Percentiles rank a stretch among this genome's conserved stretches.
phyloP scores from a whole-genome alignment of 1,140 invertebrate species.

The Saccostrea echinata region DNA sequence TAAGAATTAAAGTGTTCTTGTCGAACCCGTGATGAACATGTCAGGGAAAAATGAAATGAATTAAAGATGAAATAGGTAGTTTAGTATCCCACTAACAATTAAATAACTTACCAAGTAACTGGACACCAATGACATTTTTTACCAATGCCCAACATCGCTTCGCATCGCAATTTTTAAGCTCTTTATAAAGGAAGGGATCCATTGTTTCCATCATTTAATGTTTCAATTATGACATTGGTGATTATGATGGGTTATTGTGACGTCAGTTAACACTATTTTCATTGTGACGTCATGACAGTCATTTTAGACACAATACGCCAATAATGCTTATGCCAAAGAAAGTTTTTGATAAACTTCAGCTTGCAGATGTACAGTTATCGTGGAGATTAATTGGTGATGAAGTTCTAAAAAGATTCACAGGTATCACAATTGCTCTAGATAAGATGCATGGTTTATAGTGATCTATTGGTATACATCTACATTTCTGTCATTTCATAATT shows the following conservation, averaged over 20 bases:
- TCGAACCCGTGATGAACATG: no score
- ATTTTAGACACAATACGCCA: neutral
- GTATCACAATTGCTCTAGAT: neutral
- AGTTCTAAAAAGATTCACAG: constrained; percentile 36
- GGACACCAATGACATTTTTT: neutral
- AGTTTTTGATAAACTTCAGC: constrained; percentile 10
- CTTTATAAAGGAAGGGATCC: neutral
- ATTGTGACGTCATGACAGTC: neutral
- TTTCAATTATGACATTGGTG: neutral
- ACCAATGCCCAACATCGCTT: constrained; percentile 25
- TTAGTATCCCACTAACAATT: no score
- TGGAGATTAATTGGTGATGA: constrained; percentile 36
- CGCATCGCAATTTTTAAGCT: neutral
- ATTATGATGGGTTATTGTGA: neutral
- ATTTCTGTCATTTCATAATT: neutral
- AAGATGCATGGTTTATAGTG: no score
- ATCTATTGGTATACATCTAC: no score
- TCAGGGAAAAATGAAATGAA: no score
- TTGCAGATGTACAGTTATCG: constrained; percentile 27
- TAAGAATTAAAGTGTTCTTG: no score
- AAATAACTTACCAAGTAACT: neutral
- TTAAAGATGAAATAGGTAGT: no score
- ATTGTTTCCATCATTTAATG: neutral
- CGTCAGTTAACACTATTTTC: neutral
- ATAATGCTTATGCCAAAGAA: constrained; percentile 22